Evolutionary conservation across 2,113 vertebrate genomes (phyloP), one percentile per base, ranked within the genome.

Genomic region (Phyllostomus hastatus): DNA sequence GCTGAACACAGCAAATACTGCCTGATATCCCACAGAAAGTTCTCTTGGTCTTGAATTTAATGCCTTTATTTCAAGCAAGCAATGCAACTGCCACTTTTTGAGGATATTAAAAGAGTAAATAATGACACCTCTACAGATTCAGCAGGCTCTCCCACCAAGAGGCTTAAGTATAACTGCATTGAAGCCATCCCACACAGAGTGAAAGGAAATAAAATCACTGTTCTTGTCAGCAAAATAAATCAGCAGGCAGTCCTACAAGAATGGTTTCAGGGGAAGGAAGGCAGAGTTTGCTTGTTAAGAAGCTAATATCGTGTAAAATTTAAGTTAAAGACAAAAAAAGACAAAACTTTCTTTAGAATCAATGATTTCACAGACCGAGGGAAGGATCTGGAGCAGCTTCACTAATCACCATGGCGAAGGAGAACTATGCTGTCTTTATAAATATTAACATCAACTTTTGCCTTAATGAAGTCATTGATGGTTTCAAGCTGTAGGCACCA

Each of bases 91-190:
- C 70, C 57, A 28, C 75, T 83, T 79, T 85, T 89, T 7, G n/a
- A 72, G 83, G 96, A 94, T 91, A 97, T 84, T 91, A 72, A 89
- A 72, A 94, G 81, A 95, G 78, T 94, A 97, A 97, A 97, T 94
- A 93, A 97, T 81, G 88, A 76, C 83, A 93, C 48, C 95, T 97
- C 97, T 75, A 85, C 86, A 81, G 46, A 93, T 94, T 38, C 64
- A 91, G 94, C 93, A 97, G 85, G 70, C 31, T 92, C 86, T 92
- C 82, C 43, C 88, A 91, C 78, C 61, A 80, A 94, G 75, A 73
- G 46, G 52, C 64, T 90, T 86, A 41, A 66, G 82, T 52, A 67
- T 88, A 96, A 86, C 66, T 59, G 52, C 89, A 73, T n/a, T 5
- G 24, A 57, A 82, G 72, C 28, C 73, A 87, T 73, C 75, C 79